These are phyloP conservation scores for Pocillopora damicornis DNA, from an alignment of 64 coral and sea anemone genomes.

Conservation along the genomic window DNA sequence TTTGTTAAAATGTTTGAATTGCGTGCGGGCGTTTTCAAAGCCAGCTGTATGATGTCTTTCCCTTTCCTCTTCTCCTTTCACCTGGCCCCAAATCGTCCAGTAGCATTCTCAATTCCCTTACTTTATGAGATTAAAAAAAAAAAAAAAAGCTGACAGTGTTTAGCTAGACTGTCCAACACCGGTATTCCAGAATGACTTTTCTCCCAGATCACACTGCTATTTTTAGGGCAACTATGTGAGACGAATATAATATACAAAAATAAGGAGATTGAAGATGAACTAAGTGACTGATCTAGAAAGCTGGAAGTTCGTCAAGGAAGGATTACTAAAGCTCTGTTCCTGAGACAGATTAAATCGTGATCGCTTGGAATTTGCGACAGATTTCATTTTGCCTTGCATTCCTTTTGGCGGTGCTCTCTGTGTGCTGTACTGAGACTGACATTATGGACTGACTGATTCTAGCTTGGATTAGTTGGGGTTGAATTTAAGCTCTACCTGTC, in stretches of 20 bases:
- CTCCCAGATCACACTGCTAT: slow-evolving; percentile 8
- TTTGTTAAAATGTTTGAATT: slow-evolving; percentile 1
- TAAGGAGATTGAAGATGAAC: slow-evolving; percentile 30
- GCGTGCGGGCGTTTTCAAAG: not conserved
- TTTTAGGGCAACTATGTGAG: slow-evolving; percentile 2
- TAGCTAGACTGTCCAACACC: slow-evolving; percentile 22
- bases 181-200: slow-evolving; percentile 19
- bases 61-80: not conserved
- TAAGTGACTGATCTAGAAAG: slow-evolving; percentile 31
- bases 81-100: not conserved
- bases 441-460: not conserved
- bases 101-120: slow-evolving; percentile 2
- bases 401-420: slow-evolving; percentile 28
- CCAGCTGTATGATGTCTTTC: not conserved
- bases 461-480: not conserved
- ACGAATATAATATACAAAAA: slow-evolving; percentile 22
- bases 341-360: slow-evolving; percentile 41
- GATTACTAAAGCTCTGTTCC: slow-evolving; percentile 37
- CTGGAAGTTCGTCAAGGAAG: slow-evolving; percentile 44
- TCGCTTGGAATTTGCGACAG: slow-evolving; percentile 47
- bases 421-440: not conserved
- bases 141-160: not conserved
- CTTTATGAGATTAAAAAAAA: slow-evolving; percentile 25
- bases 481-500: not conserved
- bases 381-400: slow-evolving; percentile 30